Conservation (phyloP, 2,888 invertebrate species). For the Acanthosoma haemorrhoidale region DNA sequence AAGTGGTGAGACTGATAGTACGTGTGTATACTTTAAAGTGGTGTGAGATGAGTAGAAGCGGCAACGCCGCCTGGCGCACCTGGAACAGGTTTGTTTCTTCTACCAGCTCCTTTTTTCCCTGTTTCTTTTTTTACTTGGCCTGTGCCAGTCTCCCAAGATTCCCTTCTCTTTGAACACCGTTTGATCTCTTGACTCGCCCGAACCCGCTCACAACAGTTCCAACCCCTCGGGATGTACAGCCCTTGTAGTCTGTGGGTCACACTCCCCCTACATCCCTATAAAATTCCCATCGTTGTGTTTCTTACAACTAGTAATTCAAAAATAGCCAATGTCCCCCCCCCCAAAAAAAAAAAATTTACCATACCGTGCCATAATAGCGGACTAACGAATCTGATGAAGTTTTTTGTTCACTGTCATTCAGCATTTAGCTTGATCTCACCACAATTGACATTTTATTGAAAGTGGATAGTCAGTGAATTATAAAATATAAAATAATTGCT, state of each 20-base stretch:
- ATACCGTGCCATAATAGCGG: too few species aligned
- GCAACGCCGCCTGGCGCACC: constrained; percentile 13
- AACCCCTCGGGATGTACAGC: neutral
- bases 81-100: constrained; percentile 26
- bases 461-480: too few species aligned
- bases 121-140: neutral
- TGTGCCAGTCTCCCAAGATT: neutral
- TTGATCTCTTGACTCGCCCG: neutral
- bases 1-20: too few species aligned
- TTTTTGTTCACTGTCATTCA: too few species aligned
- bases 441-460: too few species aligned
- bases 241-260: neutral
- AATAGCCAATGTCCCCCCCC: too few species aligned
- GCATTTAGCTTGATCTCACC: too few species aligned
- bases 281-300: too few species aligned
- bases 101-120: constrained; percentile 11
- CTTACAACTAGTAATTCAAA: too few species aligned
- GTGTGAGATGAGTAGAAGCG: constrained; percentile 15
- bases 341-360: too few species aligned
- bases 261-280: neutral
- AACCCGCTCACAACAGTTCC: neutral
- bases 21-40: neutral
- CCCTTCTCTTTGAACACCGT: neutral
- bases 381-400: too few species aligned
- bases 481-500: too few species aligned